phyloP scores from a whole-genome alignment of 2,113 vertebrate genomes.

The Todiramphus saurophagus region DNA sequence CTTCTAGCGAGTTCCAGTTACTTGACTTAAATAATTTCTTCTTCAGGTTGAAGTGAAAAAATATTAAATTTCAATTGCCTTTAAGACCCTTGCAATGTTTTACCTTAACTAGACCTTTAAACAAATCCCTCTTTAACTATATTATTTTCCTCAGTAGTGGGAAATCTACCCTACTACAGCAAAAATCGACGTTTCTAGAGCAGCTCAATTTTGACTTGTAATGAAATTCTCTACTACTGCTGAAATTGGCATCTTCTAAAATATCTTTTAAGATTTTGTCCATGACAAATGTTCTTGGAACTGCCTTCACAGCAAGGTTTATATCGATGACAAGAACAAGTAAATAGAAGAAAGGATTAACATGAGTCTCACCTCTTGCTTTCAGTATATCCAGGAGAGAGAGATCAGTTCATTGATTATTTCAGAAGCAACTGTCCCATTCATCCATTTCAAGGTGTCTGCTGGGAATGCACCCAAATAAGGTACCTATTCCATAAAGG shows the following conservation, averaged over 20 bases:
- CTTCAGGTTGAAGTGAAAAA: not conserved
- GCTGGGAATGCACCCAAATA: not conserved
- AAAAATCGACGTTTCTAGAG: slow-evolving; percentile 22
- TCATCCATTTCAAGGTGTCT: not conserved
- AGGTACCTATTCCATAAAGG: not conserved
- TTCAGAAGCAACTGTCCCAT: not conserved
- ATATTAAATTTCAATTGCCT: not conserved
- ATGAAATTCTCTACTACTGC: slow-evolving; percentile 19
- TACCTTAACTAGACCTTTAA: slow-evolving; percentile 49
- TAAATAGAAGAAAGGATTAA: not conserved
- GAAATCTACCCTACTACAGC: slow-evolving; percentile 34
- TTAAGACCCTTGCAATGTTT: slow-evolving; percentile 35
- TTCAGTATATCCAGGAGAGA: not conserved
- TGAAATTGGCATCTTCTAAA: slow-evolving; percentile 43
- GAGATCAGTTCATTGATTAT: not conserved
- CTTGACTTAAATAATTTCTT: not conserved
- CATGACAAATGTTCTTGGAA: slow-evolving; percentile 18
- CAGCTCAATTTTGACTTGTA: slow-evolving; percentile 22
- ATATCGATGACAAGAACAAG: not conserved
- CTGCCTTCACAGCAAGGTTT: slow-evolving; percentile 1
- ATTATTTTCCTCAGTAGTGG: slow-evolving; percentile 10
- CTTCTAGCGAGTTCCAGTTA: not conserved
- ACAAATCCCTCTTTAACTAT: not conserved
- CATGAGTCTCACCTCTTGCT: not conserved
- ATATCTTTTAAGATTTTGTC: slow-evolving; percentile 16